Conservation (phyloP, 2,113 vertebrate genomes). For the Zosterops lateralis region DNA sequence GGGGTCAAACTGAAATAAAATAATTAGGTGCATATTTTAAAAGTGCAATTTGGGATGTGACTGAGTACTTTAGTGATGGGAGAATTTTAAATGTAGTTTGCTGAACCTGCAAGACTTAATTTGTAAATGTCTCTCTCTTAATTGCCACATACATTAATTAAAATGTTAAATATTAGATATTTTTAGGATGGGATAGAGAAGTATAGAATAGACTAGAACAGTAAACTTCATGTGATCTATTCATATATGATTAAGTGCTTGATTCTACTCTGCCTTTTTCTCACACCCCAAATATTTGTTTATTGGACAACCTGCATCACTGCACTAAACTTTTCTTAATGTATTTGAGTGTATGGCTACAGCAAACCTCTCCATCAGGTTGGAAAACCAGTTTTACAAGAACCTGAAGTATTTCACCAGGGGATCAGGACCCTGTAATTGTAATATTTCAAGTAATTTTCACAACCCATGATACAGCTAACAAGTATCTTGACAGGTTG, state of each 20-base stretch:
- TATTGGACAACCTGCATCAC: background rate
- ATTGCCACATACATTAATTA: background rate
- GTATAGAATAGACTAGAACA: background rate
- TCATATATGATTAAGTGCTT: background rate
- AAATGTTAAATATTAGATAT: background rate
- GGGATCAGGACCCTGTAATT: background rate
- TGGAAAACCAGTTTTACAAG: constrained; percentile 9
- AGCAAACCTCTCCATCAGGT: background rate
- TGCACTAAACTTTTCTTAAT: background rate
- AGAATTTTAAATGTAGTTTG: background rate
- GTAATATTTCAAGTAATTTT: constrained; percentile 32
- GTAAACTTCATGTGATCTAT: background rate
- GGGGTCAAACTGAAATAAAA: background rate
- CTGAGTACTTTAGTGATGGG: background rate
- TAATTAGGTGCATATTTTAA: background rate
- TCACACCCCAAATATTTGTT: background rate
- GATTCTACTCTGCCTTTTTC: background rate
- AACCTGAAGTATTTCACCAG: background rate
- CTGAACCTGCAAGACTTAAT: background rate
- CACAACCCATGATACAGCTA: background rate
- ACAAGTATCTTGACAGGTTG: background rate
- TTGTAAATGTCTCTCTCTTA: background rate
- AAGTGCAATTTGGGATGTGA: background rate
- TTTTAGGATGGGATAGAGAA: background rate
- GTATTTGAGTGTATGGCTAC: background rate